Evolutionary conservation across 1,140 invertebrate genomes (phyloP), one percentile per base, ranked within the genome.

Genomic region (Cyclargus thomasi): DNA sequence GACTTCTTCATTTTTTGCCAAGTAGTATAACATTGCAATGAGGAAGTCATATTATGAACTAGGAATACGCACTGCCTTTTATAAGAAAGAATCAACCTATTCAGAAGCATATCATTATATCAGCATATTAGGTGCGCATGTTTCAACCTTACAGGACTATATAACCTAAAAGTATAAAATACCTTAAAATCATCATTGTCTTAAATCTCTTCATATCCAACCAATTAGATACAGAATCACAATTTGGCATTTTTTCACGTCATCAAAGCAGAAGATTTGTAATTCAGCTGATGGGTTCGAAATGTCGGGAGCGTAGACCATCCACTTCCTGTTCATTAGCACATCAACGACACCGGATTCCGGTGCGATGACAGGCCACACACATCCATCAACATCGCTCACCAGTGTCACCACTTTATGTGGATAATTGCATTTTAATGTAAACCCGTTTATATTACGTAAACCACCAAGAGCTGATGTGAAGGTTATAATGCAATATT

Each of bases 241-340:
- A 29, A 6, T 8, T 29, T 29, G 23, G 23, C 6, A 29, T 4
- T 8, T 29, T 29, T 29, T 29, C 29, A 29, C 29, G 29, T 29
- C 29, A 29, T 29, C 29, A 29, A 29, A 29, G 29, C 8, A 29
- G 29, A 29, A 20, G 55, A 2, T 16, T 59, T 10, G 18, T 20
- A 59, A 59, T 59, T 59, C 55, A 59, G 6, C 55, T 11, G 17
- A 21, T 21, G 55, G 18, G 55, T 59, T 59, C 23, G 20, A 39
- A 57, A 10, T 66, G 53, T 36, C 53, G 17, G 23, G 22, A 35
- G 35, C 36, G 71, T 70, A 77, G 74, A 79, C 67, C 71, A 68
- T 70, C 75, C 70, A 71, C 74, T 86, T 85, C 82, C 81, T 85
- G 74, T 70, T 73, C 72, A 77, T 77, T 76, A 77, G 73, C 75